A percentile compares a stretch with the other conserved stretches of the same genome.
Conservation (phyloP, 1,140 invertebrate species). For the Stenopsyche tienmushanensis region DNA sequence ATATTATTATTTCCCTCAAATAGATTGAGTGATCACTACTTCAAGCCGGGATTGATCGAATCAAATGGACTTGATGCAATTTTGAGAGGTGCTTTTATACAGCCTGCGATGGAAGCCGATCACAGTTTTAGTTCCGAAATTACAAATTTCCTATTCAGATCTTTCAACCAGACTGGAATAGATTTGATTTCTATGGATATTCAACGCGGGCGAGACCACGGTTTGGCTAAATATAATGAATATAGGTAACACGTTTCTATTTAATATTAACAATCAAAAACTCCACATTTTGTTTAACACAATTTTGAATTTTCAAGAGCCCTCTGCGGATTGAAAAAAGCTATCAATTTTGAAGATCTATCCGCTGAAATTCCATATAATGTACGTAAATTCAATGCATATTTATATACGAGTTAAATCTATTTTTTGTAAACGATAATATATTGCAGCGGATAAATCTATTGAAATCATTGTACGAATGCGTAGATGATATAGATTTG, state of each 20-base stretch:
- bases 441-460: conserved; percentile 64
- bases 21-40: conserved; percentile 52
- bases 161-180: conserved; percentile 57
- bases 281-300: not conserved
- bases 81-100: conserved; percentile 46
- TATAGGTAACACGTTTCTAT: conserved; percentile 45
- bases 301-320: conserved; percentile 43
- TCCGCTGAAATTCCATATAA: conserved; percentile 51
- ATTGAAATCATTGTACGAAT: conserved; percentile 64
- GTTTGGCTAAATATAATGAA: conserved; percentile 61
- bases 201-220: conserved; percentile 71
- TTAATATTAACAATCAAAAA: not conserved
- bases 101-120: conserved; percentile 59
- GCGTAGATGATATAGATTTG: conserved; percentile 84
- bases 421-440: not conserved
- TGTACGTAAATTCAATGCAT: conserved; percentile 45
- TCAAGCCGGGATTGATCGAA: conserved; percentile 51
- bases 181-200: conserved; percentile 73
- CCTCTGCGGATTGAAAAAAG: conserved; percentile 49
- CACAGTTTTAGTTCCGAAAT: conserved; percentile 75
- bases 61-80: conserved; percentile 49
- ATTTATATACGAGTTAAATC: conserved; percentile 1
- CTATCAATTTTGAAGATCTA: conserved; percentile 50
- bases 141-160: conserved; percentile 83
- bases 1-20: too few species aligned